Evolutionary conservation across 2,113 vertebrate species (phyloP), one percentile per base, ranked within the genome.

Genomic region (Seriola rivoliana): DNA sequence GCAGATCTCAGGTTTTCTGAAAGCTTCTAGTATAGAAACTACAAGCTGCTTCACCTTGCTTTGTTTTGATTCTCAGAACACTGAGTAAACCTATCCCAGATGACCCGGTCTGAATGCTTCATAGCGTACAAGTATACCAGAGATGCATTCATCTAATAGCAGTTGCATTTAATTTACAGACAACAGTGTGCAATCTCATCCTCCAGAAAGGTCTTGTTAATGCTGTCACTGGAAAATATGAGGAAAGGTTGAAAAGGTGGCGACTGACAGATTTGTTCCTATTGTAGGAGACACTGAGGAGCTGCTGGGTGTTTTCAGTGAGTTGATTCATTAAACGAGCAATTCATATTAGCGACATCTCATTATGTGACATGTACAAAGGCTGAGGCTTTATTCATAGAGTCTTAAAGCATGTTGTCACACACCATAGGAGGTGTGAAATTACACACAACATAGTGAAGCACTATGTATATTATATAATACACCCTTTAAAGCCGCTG

Each of bases 271-370:
- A 92, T 92, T 72, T 65, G 80, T 74, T 91, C 67, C 90, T 84
- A 77, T 91, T 89, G 88, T 90, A 23, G 70, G 78, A 88, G 82
- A 85, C 72, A 36, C 65, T 52, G 65, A 54, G 68, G 88, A 86
- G 85, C 88, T 70, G 82, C 75, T 12, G 81, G 68, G 50, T 66
- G 67, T 83, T 86, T 79, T 86, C 79, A 76, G 67, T 40, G 36
- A 32, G 40, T 73, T 25, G 71, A 87, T 90, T 93, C 88, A 91
- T 92, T 90, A 91, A 68, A 82, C 0, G 44, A 80, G 50, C 80
- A 67, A 77, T 85, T 92, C 71, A 86, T 91, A 85, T 92, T 94
- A 81, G 88, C 54, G 17, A 76, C 48, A 73, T 82, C 82, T 91
- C 83, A 89, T 92, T 88, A 85, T 88, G 90, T 89, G 81, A 76